phyloP scores from a whole-genome alignment of 2,797 vertebrate species.

The Petrocephalus sullivani region DNA sequence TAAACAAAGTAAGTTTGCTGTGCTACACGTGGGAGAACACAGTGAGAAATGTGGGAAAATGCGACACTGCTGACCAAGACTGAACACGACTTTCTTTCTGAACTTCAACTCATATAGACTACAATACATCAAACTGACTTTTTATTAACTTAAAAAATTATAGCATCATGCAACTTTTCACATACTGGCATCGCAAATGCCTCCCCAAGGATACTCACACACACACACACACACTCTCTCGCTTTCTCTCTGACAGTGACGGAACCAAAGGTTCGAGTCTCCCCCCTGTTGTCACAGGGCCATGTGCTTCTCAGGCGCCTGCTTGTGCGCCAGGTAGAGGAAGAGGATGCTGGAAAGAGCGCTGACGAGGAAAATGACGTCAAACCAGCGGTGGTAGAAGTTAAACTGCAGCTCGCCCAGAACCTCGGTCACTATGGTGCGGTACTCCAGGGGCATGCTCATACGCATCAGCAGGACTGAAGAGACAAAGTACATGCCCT shows the following conservation, averaged over 20 bases:
- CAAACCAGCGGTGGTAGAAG: slow-evolving; percentile 99
- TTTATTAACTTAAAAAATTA: slow-evolving; percentile 18
- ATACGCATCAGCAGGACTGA: slow-evolving; percentile 95
- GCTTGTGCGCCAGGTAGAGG: slow-evolving; percentile 95
- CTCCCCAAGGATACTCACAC: not conserved
- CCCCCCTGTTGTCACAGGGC: slow-evolving; percentile 49
- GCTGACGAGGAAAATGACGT: slow-evolving; percentile 97
- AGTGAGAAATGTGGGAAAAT: not conserved
- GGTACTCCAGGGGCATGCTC: slow-evolving; percentile 96
- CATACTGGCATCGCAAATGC: not conserved
- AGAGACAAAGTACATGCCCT: slow-evolving; percentile 98
- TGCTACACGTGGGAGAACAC: not conserved
- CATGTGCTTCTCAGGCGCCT: slow-evolving; percentile 96
- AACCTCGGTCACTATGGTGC: slow-evolving; percentile 89
- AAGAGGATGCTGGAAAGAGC: slow-evolving; percentile 97
- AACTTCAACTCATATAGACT: not conserved
- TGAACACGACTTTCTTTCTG: not conserved
- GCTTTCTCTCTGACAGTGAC: not conserved
- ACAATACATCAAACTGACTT: not conserved
- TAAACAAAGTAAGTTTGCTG: not conserved
- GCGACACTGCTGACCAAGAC: not conserved
- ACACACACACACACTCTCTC: not conserved
- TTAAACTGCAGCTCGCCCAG: slow-evolving; percentile 97
- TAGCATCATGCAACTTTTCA: not conserved
- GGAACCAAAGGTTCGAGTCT: not conserved